These are phyloP conservation scores for Chrysolina oricalcia DNA, from an alignment of 2,888 invertebrate genomes.

Conservation along the genomic window DNA sequence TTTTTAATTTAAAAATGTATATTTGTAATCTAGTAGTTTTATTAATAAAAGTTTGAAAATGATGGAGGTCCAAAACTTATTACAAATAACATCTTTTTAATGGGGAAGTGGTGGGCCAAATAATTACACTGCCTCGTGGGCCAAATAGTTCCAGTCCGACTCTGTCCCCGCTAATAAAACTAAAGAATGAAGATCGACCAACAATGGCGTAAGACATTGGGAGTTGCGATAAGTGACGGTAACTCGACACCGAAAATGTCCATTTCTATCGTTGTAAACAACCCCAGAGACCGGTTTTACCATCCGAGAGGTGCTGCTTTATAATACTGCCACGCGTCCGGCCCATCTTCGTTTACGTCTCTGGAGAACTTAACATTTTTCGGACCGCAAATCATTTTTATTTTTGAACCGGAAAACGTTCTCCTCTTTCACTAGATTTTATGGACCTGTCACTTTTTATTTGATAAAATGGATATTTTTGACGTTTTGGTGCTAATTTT, in stretches of 20 bases:
- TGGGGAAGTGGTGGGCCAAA: no score
- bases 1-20: no score
- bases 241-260: constrained; percentile 71
- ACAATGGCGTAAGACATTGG: constrained; percentile 65
- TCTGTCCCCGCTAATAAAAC: constrained; percentile 23
- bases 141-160: no score
- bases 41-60: no score
- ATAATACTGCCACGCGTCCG: constrained; percentile 66
- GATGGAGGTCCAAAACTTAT: no score
- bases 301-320: constrained; percentile 61
- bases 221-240: constrained; percentile 68
- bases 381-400: constrained; percentile 65
- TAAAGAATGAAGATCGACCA: constrained; percentile 30
- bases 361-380: constrained; percentile 63
- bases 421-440: constrained; percentile 55
- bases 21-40: no score
- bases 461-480: constrained; percentile 57
- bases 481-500: constrained; percentile 53
- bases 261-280: constrained; percentile 58
- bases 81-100: no score
- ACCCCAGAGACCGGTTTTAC: constrained; percentile 61
- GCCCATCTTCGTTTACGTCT: constrained; percentile 66
- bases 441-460: constrained; percentile 57
- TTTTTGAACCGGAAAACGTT: constrained; percentile 57
- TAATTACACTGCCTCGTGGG: no score